phyloP scores from a whole-genome alignment of 2,888 invertebrate genomes.

The Rhabditoides inermis region DNA sequence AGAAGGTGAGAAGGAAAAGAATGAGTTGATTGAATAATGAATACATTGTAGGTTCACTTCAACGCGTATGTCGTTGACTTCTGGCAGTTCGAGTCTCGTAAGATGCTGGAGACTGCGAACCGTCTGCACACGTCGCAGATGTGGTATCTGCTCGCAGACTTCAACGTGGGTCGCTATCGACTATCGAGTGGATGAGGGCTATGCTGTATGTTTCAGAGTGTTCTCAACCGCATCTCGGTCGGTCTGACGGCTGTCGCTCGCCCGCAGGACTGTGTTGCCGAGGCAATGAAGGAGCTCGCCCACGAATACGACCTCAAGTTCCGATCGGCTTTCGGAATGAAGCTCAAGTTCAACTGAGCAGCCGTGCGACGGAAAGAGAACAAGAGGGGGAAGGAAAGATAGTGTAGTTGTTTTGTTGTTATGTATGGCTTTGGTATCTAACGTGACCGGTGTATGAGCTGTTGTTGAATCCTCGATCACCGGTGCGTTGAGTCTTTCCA shows the following conservation, averaged over 20 bases:
- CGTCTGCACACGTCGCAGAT: conserved; percentile 26
- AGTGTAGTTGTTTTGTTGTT: too few relatives aligned
- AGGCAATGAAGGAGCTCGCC: conserved; percentile 29
- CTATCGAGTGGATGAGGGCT: too few relatives aligned
- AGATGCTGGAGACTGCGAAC: conserved; percentile 26
- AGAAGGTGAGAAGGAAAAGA: conserved; percentile 22
- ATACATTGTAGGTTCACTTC: conserved; percentile 25
- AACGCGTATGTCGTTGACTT: conserved; percentile 50
- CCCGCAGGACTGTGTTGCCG: conserved; percentile 33
- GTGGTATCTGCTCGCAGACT: conserved; percentile 43
- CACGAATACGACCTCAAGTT: conserved; percentile 45
- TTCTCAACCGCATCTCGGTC: conserved; percentile 27
- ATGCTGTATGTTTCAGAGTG: conserved; percentile 27
- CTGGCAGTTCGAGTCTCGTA: conserved; percentile 35
- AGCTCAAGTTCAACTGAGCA: too few relatives aligned
- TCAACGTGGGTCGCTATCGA: conserved; percentile 40
- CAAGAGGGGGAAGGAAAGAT: too few relatives aligned
- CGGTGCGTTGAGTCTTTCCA: too few relatives aligned
- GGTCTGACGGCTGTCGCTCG: conserved; percentile 33
- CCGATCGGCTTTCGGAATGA: conserved; percentile 45
- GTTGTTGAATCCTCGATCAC: too few relatives aligned
- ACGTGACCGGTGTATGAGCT: too few relatives aligned
- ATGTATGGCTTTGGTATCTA: too few relatives aligned
- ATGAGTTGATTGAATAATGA: too few relatives aligned
- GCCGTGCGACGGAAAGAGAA: too few relatives aligned